These are phyloP conservation scores for Tinea trinotella DNA, from an alignment of 2,888 invertebrate species.

Conservation along the genomic window DNA sequence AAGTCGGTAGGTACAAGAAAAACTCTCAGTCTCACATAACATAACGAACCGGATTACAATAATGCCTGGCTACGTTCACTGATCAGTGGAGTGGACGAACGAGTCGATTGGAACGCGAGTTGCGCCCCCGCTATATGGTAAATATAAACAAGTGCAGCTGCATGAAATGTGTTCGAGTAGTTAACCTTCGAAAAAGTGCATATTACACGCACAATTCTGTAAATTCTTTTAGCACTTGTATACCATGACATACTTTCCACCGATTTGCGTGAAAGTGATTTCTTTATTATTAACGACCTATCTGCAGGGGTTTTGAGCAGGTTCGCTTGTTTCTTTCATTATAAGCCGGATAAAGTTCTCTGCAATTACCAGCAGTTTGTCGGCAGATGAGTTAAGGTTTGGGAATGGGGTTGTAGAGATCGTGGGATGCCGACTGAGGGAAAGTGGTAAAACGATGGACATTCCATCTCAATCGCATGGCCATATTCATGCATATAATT, in stretches of 20 bases:
- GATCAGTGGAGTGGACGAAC: conserved; percentile 38
- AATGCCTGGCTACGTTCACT: conserved; percentile 29
- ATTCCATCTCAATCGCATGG: conserved; percentile 1
- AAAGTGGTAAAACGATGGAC: conserved; percentile 37
- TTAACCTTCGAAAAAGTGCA: conserved; percentile 41
- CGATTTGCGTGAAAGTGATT: conserved; percentile 68
- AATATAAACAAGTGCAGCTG: conserved; percentile 42
- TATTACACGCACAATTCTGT: conserved; percentile 29
- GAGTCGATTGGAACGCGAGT: conserved; percentile 35
- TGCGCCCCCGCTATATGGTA: conserved; percentile 23
- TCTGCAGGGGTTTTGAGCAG: conserved; percentile 39
- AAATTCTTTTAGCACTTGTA: conserved; percentile 36
- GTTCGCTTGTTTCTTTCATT: conserved; percentile 51
- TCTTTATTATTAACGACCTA: conserved; percentile 59
- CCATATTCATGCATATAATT: conserved; percentile 10
- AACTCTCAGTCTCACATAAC: conserved; percentile 8
- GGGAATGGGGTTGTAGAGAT: conserved; percentile 51
- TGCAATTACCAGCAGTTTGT: conserved; percentile 57
- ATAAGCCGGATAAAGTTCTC: conserved; percentile 42
- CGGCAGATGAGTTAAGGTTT: conserved; percentile 68
- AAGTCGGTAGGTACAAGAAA: background rate
- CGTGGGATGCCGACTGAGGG: conserved; percentile 29
- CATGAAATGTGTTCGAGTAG: conserved; percentile 33
- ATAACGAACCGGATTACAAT: conserved; percentile 12
- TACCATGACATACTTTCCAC: conserved; percentile 61